Evolutionary conservation across 1,140 invertebrate genomes (phyloP).

Genomic region (Hyposmocoma kahamanoa): DNA sequence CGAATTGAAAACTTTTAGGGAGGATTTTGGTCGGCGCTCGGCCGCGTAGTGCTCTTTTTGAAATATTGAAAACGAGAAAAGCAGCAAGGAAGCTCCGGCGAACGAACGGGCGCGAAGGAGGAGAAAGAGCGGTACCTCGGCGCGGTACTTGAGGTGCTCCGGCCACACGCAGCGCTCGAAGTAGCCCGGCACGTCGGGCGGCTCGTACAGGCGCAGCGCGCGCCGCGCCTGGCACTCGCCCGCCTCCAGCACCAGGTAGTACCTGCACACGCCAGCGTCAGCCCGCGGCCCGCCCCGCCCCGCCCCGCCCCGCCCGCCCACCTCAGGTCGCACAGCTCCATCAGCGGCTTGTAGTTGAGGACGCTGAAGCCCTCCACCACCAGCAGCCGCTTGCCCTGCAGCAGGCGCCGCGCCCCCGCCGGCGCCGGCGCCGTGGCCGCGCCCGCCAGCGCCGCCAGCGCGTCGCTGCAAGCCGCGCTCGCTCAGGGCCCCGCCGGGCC

Average conservation of each 20-base stretch:
- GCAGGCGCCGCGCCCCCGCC: slow-evolving; percentile 12
- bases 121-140: slow-evolving; percentile 40
- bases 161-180: slow-evolving; percentile 88
- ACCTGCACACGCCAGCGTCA: slow-evolving; percentile 73
- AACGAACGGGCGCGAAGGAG: no score
- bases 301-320: slow-evolving; percentile 77
- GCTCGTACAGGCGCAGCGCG: slow-evolving; percentile 78
- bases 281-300: slow-evolving; percentile 76
- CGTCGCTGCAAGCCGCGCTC: not conserved
- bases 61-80: no score
- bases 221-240: slow-evolving; percentile 79
- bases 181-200: slow-evolving; percentile 86
- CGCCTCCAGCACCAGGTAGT: slow-evolving; percentile 81
- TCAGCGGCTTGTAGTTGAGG: slow-evolving; percentile 79
- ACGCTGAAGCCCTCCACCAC: slow-evolving; percentile 86
- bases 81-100: no score
- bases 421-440: not conserved
- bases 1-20: no score
- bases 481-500: not conserved
- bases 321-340: slow-evolving; percentile 78
- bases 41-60: no score
- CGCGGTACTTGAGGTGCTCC: slow-evolving; percentile 72
- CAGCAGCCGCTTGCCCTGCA: slow-evolving; percentile 72
- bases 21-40: no score
- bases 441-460: not conserved